Base-by-base conservation (phyloP, 2,113 vertebrate genomes). In the Lophura nycthemera region DNA sequence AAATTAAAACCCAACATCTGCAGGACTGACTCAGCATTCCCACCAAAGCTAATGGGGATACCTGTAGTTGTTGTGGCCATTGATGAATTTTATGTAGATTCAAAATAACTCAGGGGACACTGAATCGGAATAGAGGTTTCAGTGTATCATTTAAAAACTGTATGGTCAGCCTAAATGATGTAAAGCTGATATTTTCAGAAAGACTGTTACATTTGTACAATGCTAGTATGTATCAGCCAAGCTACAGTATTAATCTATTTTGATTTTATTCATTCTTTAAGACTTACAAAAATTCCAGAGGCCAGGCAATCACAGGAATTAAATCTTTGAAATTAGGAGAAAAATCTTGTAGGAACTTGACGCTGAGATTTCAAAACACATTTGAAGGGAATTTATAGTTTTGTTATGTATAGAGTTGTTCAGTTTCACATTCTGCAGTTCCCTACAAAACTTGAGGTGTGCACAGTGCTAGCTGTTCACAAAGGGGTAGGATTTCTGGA, bases 81-180 rank as follows among this genome's bases (percentile, higher is more conserved):
- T 0, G 10, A 50, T 80, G 25, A 70, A 42, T 89, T 83, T 76
- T 85, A 76, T 91, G 50, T 25, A 50, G 59, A 64, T 87, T 91
- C 87, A 82, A 93, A 70, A 52, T 29, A 30, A 48, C 43, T 52
- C 8, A 1, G 30, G 81, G 59, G 65, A 24, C 29, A 50, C 79
- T 72, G 87, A 87, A 90, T 82, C 63, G 73, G 54, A 79, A 48
- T 38, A 89, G 52, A 65, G n/a, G 25, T 82, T 93, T 89, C 65
- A 38, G 14, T 82, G 1, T 69, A 24, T 73, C 48, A 45, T 8
- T 65, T 82, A 12, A 6, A 38, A 81, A 38, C 27, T 54, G 24
- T 17, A 19, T 34, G 54, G 48, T 42, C 45, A 83, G 30, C 66
- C 78, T 65, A 38, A 70, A 48, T 25, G 65, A 24, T 32, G 27